Base-by-base conservation (phyloP, 1,140 invertebrate genomes). In the Drosophila baimaii region DNA sequence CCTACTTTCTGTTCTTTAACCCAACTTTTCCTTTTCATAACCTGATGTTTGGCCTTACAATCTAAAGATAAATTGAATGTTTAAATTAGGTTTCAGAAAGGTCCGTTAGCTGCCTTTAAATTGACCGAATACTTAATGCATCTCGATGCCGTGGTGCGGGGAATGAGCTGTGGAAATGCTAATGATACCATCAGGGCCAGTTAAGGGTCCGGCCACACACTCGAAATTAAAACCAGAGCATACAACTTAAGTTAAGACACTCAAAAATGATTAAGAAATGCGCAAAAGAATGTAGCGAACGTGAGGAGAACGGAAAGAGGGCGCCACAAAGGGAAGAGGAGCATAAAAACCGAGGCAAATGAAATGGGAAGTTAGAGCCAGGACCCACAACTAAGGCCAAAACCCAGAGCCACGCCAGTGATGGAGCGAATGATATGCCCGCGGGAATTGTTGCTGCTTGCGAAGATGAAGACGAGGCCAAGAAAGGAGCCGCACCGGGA, bases 401-500 rank as follows among this genome's bases (percentile, higher is more conserved):
- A 56, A 25, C 31, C 51, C 41, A 77, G 52, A 64, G 43, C 57
- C 49, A 65, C 47, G 66, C 27, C 75, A 74, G 73, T 89, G 84
- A 84, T 84, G 80, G 64, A 89, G 77, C 84, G 80, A 81, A 90
- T 90, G 86, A 90, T 86, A 90, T 90, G 86, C 86, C 86, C 86
- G 81, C 79, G 86, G 86, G 86, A 90, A 77, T 80, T 79, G 79
- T 80, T 80, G 51, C 57, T 78, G 35, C 75, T 59, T 68, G 35
- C 71, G 66, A 82, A 86, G 71, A 79, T 65, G 82, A 68, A 77
- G 62, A 43, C 21, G 43, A 72, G 58, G 57, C 76, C 62, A 75
- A 63, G 56, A 51, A 68, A 57, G 27, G 54, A 58, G 58, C 49
- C 54, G 33, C 17, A 37, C 23, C 25, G 51, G 47, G 37, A 43